Base-by-base conservation (phyloP, 2,888 invertebrate species). In the Brassicogethes aeneus region DNA sequence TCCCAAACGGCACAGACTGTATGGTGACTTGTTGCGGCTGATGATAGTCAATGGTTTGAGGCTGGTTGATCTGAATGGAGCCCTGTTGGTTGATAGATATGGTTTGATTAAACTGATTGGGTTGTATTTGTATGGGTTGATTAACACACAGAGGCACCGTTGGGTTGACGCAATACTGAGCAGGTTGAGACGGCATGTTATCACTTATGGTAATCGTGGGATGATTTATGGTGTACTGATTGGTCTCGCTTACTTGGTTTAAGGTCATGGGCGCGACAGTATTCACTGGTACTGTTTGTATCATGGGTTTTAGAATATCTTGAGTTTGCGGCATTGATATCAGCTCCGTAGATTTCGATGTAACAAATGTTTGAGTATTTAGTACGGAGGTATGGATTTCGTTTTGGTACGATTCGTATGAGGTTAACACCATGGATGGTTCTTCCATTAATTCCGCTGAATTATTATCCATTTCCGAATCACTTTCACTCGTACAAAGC, bases 401-500 rank as follows among this genome's bases (percentile, higher is more conserved):
- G 46, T 65, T 66, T 47, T 66, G 64, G 41, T 52, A 64, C 2
- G 65, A 60, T 53, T 65, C 65, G 43, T 56, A 65, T 1, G 66
- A 61, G 30, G 62, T 55, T 40, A 65, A 54, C 2, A 65, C 42
- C 23, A 61, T 55, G 5, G 63, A 61, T 12, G 46, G 34, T 44
- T 60, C 57, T 39, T 44, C 52, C 5, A 54, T 47, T 10, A 51
- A 32, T 32, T 41, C 42, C 33, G 31, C 17, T 15, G 17, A 15
- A 13, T 8, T 32, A 13, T 32, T 32, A 13, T 32, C 32, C n/a
- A 50, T 15, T 54, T 87, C 87, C 16, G 85, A 84, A 57, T 88
- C 88, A 58, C 86, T 86, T 64, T 89, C 88, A 60, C 85, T 87
- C 0, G 83, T 83, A 15, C 80, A 79, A 68, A 86, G 78, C 61